Base-by-base conservation (phyloP, 2,797 vertebrate species). In the Chloroceryle inda region DNA sequence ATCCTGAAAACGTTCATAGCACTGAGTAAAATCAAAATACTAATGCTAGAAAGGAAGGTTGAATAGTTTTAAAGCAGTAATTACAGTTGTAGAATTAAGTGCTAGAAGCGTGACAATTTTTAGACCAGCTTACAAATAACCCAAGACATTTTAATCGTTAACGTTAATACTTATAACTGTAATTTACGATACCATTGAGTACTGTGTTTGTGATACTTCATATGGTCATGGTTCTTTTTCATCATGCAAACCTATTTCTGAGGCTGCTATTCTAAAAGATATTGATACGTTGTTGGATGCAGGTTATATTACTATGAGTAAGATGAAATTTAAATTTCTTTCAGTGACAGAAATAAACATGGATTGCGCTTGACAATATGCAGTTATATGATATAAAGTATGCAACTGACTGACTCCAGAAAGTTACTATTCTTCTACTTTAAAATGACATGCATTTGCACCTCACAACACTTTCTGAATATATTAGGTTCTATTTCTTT, bases 41-140 rank as follows among this genome's bases (percentile, higher is more conserved):
- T 81, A 55, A 68, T 15, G 18, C 40, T 66, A 89, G 35, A 64
- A 80, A 89, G 23, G 20, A 19, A 89, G 9, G 5, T 18, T 44
- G 16, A 7, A 50, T 23, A 69, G 56, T 55, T 85, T 77, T 72
- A 69, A 82, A 81, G 37, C 16, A 83, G 33, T 4, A 50, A 8
- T 15, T 53, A 38, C 1, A 68, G n/a, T 13, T 92, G 87, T 81
- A 59, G 37, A 85, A 91, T 3, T 5, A 75, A 68, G 6, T 16
- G 4, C 19, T 16, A 0, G 6, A 59, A 71, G 21, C 21, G 19
- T 15, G 35, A 76, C 13, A 42, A 22, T 27, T 81, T 92, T 78
- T 92, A 94, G 37, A 81, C 11, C 56, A 68, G 31, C 2, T 92
- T 69, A 88, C 47, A 94, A 92, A 89, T 79, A 71, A 85, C 55